Percentiles rank a stretch among this genome's conserved stretches.
These are phyloP conservation scores for Fukomys damarensis DNA, from an alignment of 2,113 vertebrate genomes.

Conservation along the genomic window DNA sequence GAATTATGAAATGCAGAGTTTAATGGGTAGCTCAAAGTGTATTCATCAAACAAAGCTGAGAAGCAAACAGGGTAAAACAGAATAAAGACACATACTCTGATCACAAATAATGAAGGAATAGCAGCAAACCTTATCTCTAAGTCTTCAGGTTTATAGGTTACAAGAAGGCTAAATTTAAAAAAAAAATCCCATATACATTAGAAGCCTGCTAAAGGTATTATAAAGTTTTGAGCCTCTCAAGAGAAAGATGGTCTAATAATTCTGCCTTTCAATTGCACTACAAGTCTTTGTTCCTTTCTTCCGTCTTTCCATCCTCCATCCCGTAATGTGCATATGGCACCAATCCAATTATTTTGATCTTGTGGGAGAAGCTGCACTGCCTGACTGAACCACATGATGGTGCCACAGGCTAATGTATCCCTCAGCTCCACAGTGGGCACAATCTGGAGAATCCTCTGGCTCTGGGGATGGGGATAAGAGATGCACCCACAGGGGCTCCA, in stretches of 20 bases:
- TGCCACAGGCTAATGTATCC: conserved; percentile 54
- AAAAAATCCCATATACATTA: neutral
- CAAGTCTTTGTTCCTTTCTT: neutral
- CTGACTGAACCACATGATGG: conserved; percentile 72
- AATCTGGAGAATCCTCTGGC: neutral
- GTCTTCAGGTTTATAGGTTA: neutral
- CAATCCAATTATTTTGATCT: neutral
- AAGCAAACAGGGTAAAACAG: neutral
- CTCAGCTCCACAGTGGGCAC: neutral
- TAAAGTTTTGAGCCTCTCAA: neutral
- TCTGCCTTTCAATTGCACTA: neutral
- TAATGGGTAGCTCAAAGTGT: neutral
- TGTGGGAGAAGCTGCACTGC: conserved; percentile 44
- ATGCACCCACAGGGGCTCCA: neutral
- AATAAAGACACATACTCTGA: neutral
- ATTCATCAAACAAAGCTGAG: neutral
- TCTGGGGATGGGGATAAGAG: neutral
- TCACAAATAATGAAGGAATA: neutral
- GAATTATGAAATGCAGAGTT: neutral
- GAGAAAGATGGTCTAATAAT: neutral
- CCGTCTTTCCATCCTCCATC: neutral
- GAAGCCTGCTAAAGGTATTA: neutral
- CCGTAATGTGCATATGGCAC: neutral
- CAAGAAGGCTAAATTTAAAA: neutral
- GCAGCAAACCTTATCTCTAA: neutral